These are phyloP conservation scores for Hyphantria cunea DNA, from an alignment of 1,140 invertebrate species.

Conservation along the genomic window DNA sequence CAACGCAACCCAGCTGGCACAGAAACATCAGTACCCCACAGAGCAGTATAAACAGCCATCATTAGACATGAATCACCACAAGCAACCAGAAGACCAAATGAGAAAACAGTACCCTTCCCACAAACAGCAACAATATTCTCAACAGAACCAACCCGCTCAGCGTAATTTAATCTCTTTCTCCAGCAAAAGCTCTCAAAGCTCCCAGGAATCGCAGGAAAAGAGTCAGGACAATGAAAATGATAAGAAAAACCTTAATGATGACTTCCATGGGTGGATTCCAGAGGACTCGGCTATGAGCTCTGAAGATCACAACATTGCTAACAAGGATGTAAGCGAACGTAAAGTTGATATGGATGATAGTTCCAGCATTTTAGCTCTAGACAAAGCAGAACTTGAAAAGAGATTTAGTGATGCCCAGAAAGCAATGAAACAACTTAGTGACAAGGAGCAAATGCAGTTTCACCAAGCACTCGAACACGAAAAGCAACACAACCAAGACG, in stretches of 20 bases:
- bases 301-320: conserved; percentile 29
- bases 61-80: too few species aligned
- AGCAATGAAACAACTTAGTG: conserved; percentile 53
- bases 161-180: conserved; percentile 6
- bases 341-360: conserved; percentile 44
- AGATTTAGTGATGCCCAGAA: conserved; percentile 58
- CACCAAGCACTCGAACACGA: conserved; percentile 45
- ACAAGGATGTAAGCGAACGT: too few species aligned
- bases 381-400: conserved; percentile 49
- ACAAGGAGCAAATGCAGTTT: conserved; percentile 50
- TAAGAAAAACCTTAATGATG: conserved; percentile 38
- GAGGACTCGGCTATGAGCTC: conserved; percentile 35
- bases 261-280: conserved; percentile 13
- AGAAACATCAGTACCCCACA: too few species aligned
- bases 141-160: neutral
- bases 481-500: conserved; percentile 42
- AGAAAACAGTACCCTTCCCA: neutral
- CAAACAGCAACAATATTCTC: neutral
- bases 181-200: conserved; percentile 29
- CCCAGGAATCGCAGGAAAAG: conserved; percentile 37
- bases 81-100: too few species aligned
- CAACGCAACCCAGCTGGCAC: conserved; percentile 59
- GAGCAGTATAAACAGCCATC: too few species aligned
- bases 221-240: conserved; percentile 30
- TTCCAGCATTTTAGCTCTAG: conserved; percentile 35